A percentile compares a stretch with the other conserved stretches of the same genome.
These are phyloP conservation scores for Temnothorax rugatulus DNA, from an alignment of 2,888 invertebrate genomes.

Conservation along the genomic window DNA sequence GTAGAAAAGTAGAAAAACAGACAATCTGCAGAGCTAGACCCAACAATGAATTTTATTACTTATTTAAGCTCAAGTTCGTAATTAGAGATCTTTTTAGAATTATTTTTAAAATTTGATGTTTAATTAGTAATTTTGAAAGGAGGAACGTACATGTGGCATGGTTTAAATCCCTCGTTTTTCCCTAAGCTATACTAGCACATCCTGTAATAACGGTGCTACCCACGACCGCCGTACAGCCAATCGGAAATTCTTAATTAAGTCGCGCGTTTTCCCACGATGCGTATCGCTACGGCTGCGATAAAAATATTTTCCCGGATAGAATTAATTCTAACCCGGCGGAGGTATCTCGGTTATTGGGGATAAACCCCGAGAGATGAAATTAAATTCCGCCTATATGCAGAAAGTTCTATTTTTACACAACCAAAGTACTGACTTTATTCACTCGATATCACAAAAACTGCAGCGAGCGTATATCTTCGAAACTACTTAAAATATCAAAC, in stretches of 20 bases:
- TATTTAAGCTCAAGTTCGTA: background rate
- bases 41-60: background rate
- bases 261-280: constrained; percentile 26
- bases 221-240: constrained; percentile 33
- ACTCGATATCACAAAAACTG: constrained; percentile 7
- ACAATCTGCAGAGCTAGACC: background rate
- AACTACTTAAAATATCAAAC: background rate
- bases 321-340: constrained; percentile 61
- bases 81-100: constrained; percentile 11
- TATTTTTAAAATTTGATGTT: constrained; percentile 15
- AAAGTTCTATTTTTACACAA: constrained; percentile 60
- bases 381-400: constrained; percentile 60
- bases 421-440: constrained; percentile 4
- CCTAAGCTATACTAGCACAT: constrained; percentile 7
- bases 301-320: constrained; percentile 65
- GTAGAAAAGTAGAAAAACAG: background rate
- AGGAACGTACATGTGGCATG: background rate
- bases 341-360: constrained; percentile 60
- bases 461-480: background rate
- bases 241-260: constrained; percentile 63
- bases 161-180: constrained; percentile 38
- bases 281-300: constrained; percentile 53
- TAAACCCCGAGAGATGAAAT: constrained; percentile 65
- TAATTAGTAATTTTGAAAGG: constrained; percentile 28
- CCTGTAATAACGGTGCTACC: constrained; percentile 32